Conservation (phyloP, 1,140 invertebrate species). For the Vanessa atalanta region DNA sequence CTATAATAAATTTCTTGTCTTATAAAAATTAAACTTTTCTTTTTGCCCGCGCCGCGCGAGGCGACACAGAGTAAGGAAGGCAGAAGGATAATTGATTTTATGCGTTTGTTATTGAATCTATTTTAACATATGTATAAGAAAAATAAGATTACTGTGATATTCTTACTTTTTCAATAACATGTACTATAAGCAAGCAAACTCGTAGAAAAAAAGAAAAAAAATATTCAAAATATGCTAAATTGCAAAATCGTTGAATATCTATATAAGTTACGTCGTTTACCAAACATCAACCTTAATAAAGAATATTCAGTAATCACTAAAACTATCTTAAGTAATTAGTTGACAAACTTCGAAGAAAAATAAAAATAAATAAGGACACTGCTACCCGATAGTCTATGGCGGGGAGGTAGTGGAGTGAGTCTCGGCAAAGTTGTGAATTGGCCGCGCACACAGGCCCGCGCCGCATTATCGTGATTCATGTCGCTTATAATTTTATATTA, state of each 20-base stretch:
- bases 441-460: constrained; percentile 68
- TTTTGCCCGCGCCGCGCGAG: constrained; percentile 68
- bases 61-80: constrained; percentile 49
- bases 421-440: constrained; percentile 75
- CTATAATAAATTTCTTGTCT: constrained; percentile 80
- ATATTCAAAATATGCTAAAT: too few relatives aligned
- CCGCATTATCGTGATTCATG: constrained; percentile 79
- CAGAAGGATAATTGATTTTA: constrained; percentile 18
- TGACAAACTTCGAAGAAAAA: background rate
- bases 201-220: too few relatives aligned
- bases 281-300: too few relatives aligned
- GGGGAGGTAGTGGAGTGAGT: constrained; percentile 46
- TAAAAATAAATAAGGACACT: constrained; percentile 24
- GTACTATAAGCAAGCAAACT: too few relatives aligned
- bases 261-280: too few relatives aligned
- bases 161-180: too few relatives aligned
- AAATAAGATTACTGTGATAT: too few relatives aligned
- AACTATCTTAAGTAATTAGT: too few relatives aligned
- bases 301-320: too few relatives aligned
- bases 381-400: constrained; percentile 40
- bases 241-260: too few relatives aligned
- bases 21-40: constrained; percentile 81
- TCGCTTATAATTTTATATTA: constrained; percentile 81
- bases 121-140: background rate
- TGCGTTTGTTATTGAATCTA: background rate